Evolutionary conservation across 2,888 invertebrate genomes (phyloP), one percentile per base, ranked within the genome.

Genomic region (Ophion costatus): DNA sequence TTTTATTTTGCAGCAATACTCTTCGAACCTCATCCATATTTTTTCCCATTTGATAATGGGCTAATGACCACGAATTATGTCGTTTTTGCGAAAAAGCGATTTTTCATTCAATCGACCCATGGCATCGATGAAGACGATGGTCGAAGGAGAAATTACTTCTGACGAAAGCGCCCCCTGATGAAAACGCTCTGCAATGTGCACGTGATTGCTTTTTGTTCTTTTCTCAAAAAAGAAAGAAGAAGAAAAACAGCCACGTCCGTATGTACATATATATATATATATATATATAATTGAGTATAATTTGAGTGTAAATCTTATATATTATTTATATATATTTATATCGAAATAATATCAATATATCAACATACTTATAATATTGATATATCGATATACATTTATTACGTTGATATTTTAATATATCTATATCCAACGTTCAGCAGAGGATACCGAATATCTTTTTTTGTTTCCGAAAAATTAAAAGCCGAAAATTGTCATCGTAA

Each of bases 401-500:
- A 38, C 7, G 9, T 38, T 38, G 38, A 38, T 38, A 38, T 38
- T 38, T 38, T 9, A 38, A 38, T 38, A 45, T 45, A 45, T 45
- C 11, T 17, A 51, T 51, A 51, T 51, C 2, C 5, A 51, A 51
- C 17, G 4, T 51, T 51, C 17, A 14, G 17, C 38, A 9, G 38
- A 51, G 51, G 5, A 51, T 51, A 3, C 17, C 51, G 11, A 51
- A 17, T 17, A 51, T 11, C 14, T 51, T 51, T 69, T 51, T 69
- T 51, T 69, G 24, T 69, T 69, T 7, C 24, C 51, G 51, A 24
- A 69, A 63, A 51, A 69, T 51, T 51, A 51, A 24, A 51, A 67
- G 20, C 24, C 2, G 14, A 20, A 42, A 0, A 67, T 67, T 67
- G 42, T 67, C 42, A 67, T 67, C 42, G 42, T 38, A 11, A 66